Base-by-base conservation (phyloP, 2,113 vertebrate genomes). In the Paedocypris sp. region DNA sequence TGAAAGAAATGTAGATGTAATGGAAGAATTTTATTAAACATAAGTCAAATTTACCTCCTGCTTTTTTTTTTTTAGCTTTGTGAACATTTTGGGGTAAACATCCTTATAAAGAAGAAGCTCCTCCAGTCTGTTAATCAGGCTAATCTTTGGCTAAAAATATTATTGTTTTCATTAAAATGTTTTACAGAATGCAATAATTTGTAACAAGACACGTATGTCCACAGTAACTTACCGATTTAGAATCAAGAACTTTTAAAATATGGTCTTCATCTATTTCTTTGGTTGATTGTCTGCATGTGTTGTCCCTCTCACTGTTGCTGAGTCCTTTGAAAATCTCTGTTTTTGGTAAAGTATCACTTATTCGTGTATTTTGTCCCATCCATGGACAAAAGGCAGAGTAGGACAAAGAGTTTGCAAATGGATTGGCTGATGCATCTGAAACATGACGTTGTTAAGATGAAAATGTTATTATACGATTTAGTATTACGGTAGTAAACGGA, bases 31-130 rank as follows among this genome's bases (percentile, higher is more conserved):
- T n/a, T n/a, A n/a, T n/a, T n/a, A n/a, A n/a, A n/a, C n/a, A n/a
- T 36, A 25, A 36, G 15, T 13, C n/a, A 4, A 38, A 26, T 23
- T 38, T 48, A 61, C 46, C 45, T 26, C 59, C 31, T 28, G 11
- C 25, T 7, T 51, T 62, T n/a, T n/a, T n/a, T n/a, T n/a, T 35
- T 62, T 23, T 18, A 52, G 46, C 22, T 62, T 51, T 1, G 41
- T 15, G 16, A 62, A 62, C 35, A 62, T 52, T 9, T 52, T 62
- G 6, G 60, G 22, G 35, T 62, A 43, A 13, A 62, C 8, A 39
- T 62, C n/a, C 25, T 62, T 62, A 25, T 42, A 62, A 19, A 51
- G 46, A 4, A 62, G 33, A 11, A 62, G 38, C 60, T 62, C 48
- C 36, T 52, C 33, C 18, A 62, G 35, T 9, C 36, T 51, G 11